Conservation (phyloP, 2,888 invertebrate genomes). For the Charanyca ferruginea region DNA sequence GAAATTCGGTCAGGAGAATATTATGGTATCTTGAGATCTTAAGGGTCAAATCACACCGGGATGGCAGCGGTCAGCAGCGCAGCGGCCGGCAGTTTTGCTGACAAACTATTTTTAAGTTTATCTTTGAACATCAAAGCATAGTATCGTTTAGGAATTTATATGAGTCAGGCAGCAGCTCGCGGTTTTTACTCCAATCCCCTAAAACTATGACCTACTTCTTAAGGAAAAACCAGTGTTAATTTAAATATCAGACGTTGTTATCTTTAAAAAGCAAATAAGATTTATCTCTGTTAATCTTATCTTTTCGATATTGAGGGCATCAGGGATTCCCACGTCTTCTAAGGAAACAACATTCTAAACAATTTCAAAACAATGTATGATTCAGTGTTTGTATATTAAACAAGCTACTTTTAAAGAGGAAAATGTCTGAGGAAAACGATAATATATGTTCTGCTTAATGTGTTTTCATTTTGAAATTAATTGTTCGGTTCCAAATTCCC, state of each 20-base stretch:
- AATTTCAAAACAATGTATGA: conserved; percentile 6
- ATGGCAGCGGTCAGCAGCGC: too few species aligned
- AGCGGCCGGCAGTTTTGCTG: too few species aligned
- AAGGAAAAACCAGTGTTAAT: conserved; percentile 1
- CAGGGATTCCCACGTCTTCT: conserved; percentile 19
- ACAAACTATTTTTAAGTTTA: too few species aligned
- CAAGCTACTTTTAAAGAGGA: background rate
- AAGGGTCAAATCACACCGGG: too few species aligned
- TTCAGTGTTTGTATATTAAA: background rate
- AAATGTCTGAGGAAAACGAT: conserved; percentile 2
- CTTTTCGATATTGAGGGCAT: background rate
- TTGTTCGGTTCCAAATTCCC: too few species aligned
- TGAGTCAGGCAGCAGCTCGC: too few species aligned
- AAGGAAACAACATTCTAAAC: background rate
- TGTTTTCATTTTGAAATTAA: too few species aligned
- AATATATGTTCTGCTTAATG: background rate
- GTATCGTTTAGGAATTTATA: too few species aligned
- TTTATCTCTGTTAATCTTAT: conserved; percentile 3
- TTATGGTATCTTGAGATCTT: too few species aligned
- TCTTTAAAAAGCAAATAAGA: conserved; percentile 23
- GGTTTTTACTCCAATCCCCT: too few species aligned
- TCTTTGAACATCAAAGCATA: too few species aligned
- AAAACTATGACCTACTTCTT: background rate
- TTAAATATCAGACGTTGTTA: background rate
- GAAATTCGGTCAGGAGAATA: too few species aligned